Evolutionary conservation across 2,888 invertebrate species (phyloP), one percentile per base, ranked within the genome.

Genomic region (Pheosia tremula): DNA sequence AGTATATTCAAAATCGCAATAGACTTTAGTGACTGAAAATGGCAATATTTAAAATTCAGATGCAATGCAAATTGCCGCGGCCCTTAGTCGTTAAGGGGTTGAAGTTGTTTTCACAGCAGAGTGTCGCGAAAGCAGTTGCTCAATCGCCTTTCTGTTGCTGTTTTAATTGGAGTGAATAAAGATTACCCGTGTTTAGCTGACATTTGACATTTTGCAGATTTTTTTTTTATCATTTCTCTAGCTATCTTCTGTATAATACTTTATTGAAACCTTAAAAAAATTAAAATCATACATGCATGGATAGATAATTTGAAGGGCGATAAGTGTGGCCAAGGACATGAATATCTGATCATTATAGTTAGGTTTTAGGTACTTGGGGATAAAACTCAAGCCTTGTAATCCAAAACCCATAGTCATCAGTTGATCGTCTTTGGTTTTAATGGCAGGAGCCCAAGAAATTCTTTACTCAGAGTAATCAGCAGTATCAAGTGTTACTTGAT

Each of bases 101-200:
- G 24, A 88, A 89, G 89, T 87, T 92, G 91, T 91, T 92, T 87
- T 90, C 81, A 81, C 86, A 91, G 84, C 87, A 78, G 87, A 92
- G 92, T 91, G 91, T 86, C 78, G 79, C 75, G 78, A 73, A 72
- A 74, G 78, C 79, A 81, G 81, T 80, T 71, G 75, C 74, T 70
- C 78, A 83, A 85, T 84, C 83, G 81, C 82, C 80, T 86, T 84
- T 81, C 72, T 72, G 67, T 74, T 75, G 75, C 77, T 71, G 65
- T 71, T 84, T 80, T 83, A 84, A 88, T 86, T 84, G 78, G 82
- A 86, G 84, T 87, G 85, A 87, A 87, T 86, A 86, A 88, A 86
- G 86, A 86, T 88, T 84, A 76, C 70, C 57, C 70, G 60, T 67
- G 64, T 73, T 68, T 67, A 63, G 67, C 45, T n/a, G n/a, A 58